phyloP scores from a whole-genome alignment of 2,797 vertebrate species.

The Cossypha niveicapilla region DNA sequence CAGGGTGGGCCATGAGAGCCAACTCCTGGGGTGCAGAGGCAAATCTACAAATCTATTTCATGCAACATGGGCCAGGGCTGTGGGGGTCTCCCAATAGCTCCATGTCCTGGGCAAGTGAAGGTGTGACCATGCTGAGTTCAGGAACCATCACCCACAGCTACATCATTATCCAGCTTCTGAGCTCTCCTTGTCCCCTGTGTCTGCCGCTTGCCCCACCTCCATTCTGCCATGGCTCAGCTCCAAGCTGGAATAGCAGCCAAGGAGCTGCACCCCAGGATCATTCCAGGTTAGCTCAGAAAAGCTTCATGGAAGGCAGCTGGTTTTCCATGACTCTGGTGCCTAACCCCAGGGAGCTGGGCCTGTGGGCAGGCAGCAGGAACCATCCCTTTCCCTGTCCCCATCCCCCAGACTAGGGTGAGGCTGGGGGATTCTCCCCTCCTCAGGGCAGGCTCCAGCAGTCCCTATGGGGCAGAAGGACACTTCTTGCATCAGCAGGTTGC shows the following conservation, averaged over 20 bases:
- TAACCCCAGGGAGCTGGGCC: neutral
- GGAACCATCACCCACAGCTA: neutral
- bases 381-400: neutral
- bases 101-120: neutral
- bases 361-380: neutral
- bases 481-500: neutral
- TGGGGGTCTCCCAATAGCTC: neutral
- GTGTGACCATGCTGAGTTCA: neutral
- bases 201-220: fast-evolving
- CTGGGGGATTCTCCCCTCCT: neutral
- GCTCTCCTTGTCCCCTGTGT: fast-evolving
- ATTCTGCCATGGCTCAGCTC: neutral
- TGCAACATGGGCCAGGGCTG: fast-evolving
- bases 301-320: neutral
- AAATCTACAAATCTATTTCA: neutral
- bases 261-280: fast-evolving
- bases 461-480: fast-evolving
- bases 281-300: neutral
- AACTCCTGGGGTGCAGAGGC: neutral
- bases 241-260: fast-evolving
- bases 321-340: neutral
- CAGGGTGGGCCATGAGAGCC: neutral
- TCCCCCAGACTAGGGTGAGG: fast-evolving
- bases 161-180: fast-evolving
- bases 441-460: neutral